Conservation (phyloP, 2,797 vertebrate genomes). For the Catamblyrhynchus diadema region DNA sequence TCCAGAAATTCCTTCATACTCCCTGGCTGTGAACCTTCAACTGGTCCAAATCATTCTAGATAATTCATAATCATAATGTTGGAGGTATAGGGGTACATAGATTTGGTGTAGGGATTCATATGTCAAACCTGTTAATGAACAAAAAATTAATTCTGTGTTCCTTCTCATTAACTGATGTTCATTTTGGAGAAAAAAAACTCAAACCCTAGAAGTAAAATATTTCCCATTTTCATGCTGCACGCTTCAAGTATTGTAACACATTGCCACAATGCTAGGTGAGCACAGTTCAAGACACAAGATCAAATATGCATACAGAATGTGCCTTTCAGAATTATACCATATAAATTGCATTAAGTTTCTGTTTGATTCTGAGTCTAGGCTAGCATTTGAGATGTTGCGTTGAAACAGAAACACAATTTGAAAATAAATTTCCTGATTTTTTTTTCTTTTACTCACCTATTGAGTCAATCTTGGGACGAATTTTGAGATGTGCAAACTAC, state of each 20-base stretch:
- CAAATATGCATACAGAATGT: background rate
- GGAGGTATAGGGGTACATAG: background rate
- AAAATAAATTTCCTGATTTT: background rate
- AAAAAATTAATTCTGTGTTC: background rate
- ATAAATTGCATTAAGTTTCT: background rate
- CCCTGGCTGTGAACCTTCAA: background rate
- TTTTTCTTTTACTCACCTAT: background rate
- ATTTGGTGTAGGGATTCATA: background rate
- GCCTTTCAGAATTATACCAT: background rate
- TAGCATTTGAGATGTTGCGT: background rate
- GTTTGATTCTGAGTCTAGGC: background rate
- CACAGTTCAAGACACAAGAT: background rate
- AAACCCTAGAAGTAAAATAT: background rate
- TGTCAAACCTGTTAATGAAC: background rate
- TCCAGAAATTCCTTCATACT: background rate
- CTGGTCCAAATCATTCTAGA: background rate
- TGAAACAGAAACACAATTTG: background rate
- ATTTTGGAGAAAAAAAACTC: background rate
- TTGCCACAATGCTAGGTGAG: background rate
- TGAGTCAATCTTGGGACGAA: background rate
- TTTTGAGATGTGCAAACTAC: background rate
- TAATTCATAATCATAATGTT: background rate
- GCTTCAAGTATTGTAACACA: background rate
- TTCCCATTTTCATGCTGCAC: background rate
- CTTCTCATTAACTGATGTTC: background rate